Evolutionary conservation across 2,888 invertebrate species (phyloP), one percentile per base, ranked within the genome.

Genomic region (Conistra vaccinii): DNA sequence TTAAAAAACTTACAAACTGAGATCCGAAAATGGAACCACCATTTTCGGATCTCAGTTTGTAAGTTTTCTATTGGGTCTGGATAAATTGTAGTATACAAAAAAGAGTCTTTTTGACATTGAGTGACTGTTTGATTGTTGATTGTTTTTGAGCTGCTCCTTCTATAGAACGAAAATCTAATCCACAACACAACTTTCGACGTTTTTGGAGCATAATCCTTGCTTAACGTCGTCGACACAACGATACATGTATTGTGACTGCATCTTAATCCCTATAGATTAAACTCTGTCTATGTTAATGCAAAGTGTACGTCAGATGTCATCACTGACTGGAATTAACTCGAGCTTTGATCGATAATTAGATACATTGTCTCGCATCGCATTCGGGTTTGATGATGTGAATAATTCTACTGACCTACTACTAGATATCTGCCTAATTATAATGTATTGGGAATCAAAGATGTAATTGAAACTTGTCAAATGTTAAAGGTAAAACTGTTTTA

Each of bases 241-340:
- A n/a, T 51, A 5, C n/a, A 51, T 7, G 7, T 9, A 17, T 35
- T 42, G 14, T 17, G 9, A 45, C 32, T 55, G 6, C 5, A 55
- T 0, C n/a, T 2, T 32, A 32, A 53, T 53, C 39, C 29, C 7
- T 26, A 39, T n/a, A 75, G 45, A 63, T 67, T 51, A 71, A 65
- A 51, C 39, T n/a, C 7, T 14, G 39, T 60, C 32, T 67, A 70
- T 76, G 57, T 58, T 63, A 60, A 70, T 70, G 32, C n/a, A 68
- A 42, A 63, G 63, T 42, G 58, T 55, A 32, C 12, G 48, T 51
- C 45, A 66, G 58, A 69, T 78, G 29, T 51, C 69, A 48, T 79
- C 42, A 2, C 51, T 74, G 79, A 66, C 69, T 80, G 76, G 77
- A 83, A 86, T 85, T 86, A 86, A 84, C 76, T 60, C 65, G 53